Percentiles rank a stretch among this genome's conserved stretches.
phyloP scores from a whole-genome alignment of 1,140 invertebrate species.

The Globodera rostochiensis region DNA sequence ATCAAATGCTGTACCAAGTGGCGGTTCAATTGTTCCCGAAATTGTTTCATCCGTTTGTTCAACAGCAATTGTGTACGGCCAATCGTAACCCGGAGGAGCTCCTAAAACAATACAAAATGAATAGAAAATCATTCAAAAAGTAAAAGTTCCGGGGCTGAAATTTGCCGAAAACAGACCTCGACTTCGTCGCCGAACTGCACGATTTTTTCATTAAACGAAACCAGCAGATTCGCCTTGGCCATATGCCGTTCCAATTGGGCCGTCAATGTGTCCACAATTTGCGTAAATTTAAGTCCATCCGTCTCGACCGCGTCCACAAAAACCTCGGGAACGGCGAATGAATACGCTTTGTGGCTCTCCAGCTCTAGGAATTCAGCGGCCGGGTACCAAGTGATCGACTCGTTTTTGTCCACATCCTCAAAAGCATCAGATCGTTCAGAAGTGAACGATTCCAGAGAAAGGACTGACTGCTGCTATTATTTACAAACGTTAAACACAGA shows the following conservation, averaged over 20 bases:
- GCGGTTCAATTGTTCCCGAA: slow-evolving; percentile 26
- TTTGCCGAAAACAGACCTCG: background rate
- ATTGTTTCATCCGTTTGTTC: slow-evolving; percentile 35
- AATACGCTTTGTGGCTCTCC: slow-evolving; percentile 16
- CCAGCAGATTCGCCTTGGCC: slow-evolving; percentile 16
- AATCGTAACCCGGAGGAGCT: slow-evolving; percentile 32
- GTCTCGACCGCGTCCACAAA: background rate
- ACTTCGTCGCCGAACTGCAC: background rate
- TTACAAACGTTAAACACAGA: too few relatives aligned
- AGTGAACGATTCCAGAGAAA: too few relatives aligned
- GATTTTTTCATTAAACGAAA: slow-evolving; percentile 21
- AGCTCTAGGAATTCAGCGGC: slow-evolving; percentile 12
- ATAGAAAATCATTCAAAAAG: background rate
- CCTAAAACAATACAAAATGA: background rate
- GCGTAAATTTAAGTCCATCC: slow-evolving; percentile 11
- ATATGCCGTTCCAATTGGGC: slow-evolving; percentile 21
- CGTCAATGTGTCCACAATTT: slow-evolving; percentile 13
- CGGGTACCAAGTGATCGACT: slow-evolving; percentile 16
- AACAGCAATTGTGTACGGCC: slow-evolving; percentile 37
- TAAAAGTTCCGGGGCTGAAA: background rate
- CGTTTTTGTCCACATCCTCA: too few relatives aligned
- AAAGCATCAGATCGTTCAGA: too few relatives aligned
- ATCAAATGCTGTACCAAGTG: slow-evolving; percentile 26
- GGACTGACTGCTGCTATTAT: too few relatives aligned
- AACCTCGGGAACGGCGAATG: slow-evolving; percentile 6